Evolutionary conservation across 2,888 invertebrate species (phyloP).

Genomic region (Colletes collaris): DNA sequence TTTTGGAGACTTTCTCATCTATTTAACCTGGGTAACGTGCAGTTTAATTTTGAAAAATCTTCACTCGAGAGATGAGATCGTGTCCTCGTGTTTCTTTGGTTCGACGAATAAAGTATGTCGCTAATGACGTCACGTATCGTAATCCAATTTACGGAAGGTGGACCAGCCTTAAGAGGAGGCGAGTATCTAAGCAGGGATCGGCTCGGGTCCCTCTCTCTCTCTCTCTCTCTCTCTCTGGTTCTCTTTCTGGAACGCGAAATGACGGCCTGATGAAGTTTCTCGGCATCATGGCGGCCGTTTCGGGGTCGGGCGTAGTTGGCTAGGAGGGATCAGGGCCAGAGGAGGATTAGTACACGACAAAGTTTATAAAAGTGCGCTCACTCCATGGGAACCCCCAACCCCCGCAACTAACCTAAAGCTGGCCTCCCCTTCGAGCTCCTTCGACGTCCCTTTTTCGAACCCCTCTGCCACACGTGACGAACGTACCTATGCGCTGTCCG

Average conservation of each 20-base stretch:
- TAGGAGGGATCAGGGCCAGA: constrained; percentile 73
- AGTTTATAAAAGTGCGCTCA: constrained; percentile 81
- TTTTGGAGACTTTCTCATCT: too few species aligned
- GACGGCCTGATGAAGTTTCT: constrained; percentile 82
- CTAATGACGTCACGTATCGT: constrained; percentile 83
- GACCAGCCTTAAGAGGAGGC: constrained; percentile 63
- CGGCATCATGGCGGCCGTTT: constrained; percentile 72
- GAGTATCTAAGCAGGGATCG: constrained; percentile 69
- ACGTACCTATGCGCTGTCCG: constrained; percentile 66
- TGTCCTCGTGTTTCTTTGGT: neutral
- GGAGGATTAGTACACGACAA: constrained; percentile 80
- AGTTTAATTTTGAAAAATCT: too few species aligned
- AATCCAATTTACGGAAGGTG: constrained; percentile 81
- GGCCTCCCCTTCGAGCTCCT: constrained; percentile 61
- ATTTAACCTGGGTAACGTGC: too few species aligned
- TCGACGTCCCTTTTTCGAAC: constrained; percentile 61
- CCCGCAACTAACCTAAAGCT: constrained; percentile 68
- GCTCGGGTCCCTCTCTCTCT: constrained; percentile 45
- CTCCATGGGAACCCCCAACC: constrained; percentile 62
- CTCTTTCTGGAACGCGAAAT: constrained; percentile 77
- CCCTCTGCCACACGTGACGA: constrained; percentile 73
- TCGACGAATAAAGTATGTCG: constrained; percentile 77
- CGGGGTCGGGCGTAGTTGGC: constrained; percentile 62
- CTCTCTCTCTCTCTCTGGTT: constrained; percentile 9
- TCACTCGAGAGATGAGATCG: too few species aligned